Evolutionary conservation across 2,888 invertebrate genomes (phyloP), one percentile per base, ranked within the genome.

Genomic region (Eupithecia exiguata): DNA sequence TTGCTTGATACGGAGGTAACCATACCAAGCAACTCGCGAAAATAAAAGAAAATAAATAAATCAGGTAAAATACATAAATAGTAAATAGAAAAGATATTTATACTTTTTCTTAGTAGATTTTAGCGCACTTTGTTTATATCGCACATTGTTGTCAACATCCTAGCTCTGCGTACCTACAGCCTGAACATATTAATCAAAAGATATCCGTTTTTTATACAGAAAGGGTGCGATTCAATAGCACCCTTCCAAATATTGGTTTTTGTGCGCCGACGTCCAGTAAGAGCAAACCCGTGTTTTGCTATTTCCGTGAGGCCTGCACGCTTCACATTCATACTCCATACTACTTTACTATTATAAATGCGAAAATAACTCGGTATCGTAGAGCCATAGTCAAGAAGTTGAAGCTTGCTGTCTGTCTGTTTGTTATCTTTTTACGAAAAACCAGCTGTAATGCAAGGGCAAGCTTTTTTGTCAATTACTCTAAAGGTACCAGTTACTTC

Each of bases 171-270:
- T 70, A 25, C n/a, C n/a, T n/a, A n/a, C 75, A 83, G 76, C 78
- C 69, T 79, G 78, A 83, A 84, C 84, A 84, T 91, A 93, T 93
- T 92, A 93, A 93, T 93, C 92, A 92, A 91, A 91, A 89, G 90
- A 89, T 90, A 92, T 91, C 86, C 88, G 85, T 85, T 91, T 93
- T 93, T 93, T 92, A 83, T 81, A 88, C 86, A 81, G 86, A 91
- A 92, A 92, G 93, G 93, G 93, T 90, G 89, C 82, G 86, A 88
- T 91, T 92, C 87, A 92, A 93, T 91, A 83, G 91, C 86, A 88
- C 91, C 93, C 93, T 92, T 91, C 87, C 89, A 92, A 94, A 94
- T 94, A 94, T 94, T 94, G 93, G 94, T 94, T 93, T 94, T 94
- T 93, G 92, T 91, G 69, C 84, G 79, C 87, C 82, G 83, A 77